phyloP scores from a whole-genome alignment of 2,113 vertebrate species.

The Lepidothrix coronata region DNA sequence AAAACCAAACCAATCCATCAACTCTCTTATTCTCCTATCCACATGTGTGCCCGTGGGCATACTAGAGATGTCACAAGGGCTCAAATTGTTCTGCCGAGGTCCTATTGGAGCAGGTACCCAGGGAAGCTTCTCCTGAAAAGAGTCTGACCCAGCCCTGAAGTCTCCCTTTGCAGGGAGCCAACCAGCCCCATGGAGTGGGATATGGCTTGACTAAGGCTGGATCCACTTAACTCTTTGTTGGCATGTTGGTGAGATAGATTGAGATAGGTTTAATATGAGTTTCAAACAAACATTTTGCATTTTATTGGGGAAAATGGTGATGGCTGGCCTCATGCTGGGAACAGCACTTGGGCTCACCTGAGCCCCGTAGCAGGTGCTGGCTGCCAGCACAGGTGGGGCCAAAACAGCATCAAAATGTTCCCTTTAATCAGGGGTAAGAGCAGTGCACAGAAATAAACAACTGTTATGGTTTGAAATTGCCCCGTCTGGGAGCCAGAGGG shows the following conservation, averaged over 20 bases:
- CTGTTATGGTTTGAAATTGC: no score
- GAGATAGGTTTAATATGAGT: background rate
- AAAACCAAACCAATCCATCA: background rate
- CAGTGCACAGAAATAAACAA: background rate
- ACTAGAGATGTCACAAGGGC: background rate
- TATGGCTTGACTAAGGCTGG: background rate
- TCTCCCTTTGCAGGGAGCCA: background rate
- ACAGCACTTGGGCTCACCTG: background rate
- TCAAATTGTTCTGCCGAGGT: rapidly evolving
- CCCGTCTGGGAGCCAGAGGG: no score
- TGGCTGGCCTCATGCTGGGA: background rate
- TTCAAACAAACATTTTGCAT: background rate
- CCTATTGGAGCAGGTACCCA: background rate
- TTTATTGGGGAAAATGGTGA: background rate
- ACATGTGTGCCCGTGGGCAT: rapidly evolving
- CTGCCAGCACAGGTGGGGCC: background rate
- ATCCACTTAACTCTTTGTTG: background rate
- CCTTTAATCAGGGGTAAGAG: background rate
- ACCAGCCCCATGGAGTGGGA: background rate
- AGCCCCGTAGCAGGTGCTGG: background rate
- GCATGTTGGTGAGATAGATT: background rate
- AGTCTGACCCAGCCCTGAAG: background rate
- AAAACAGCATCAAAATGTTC: background rate
- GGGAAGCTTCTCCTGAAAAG: background rate
- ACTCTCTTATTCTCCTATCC: background rate